Evolutionary conservation across 2,797 vertebrate species (phyloP), one percentile per base, ranked within the genome.

Genomic region (Okamejei kenojei): DNA sequence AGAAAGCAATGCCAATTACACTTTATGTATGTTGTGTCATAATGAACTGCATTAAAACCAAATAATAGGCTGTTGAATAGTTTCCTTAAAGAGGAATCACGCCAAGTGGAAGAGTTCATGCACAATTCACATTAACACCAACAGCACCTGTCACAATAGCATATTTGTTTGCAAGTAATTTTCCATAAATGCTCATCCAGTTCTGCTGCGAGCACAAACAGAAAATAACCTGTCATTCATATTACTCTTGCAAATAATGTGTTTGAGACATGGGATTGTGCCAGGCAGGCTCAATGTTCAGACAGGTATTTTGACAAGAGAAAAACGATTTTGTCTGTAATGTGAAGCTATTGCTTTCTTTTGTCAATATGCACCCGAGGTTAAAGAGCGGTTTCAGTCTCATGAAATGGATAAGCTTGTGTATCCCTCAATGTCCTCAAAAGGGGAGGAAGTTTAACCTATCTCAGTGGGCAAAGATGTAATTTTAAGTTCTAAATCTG

Each of bases 261-360:
- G 74, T 9, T 63, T 86, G 82, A 58, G 54, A 63, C 58, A 32
- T 8, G 84, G 61, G 84, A n/a, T n/a, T 65, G 58, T 65, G 65
- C 6, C 84, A 88, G 84, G 61, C 82, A n/a, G 63, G 65, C 65
- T 88, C 29, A 65, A 32, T 88, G n/a, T 88, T 32, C 61, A 88
- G 61, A 65, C 7, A 32, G 84, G n/a, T 78, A 88, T 32, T n/a
- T 19, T 65, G 29, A 61, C 54, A 84, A 84, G n/a, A 32, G 17
- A 8, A 17, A 88, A 65, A 65, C 61, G 8, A 65, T 65, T 86
- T 65, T 88, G 84, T 65, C 61, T 65, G 82, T 65, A 26, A 82
- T 29, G 54, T 61, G 29, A n/a, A 11, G 9, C 54, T 61, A 9
- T 81, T 84, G 23, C 23, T 84, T 84, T 84, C 81, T 84, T 58